Base-by-base conservation (phyloP, 2,113 vertebrate species). In the Carassius auratus region DNA sequence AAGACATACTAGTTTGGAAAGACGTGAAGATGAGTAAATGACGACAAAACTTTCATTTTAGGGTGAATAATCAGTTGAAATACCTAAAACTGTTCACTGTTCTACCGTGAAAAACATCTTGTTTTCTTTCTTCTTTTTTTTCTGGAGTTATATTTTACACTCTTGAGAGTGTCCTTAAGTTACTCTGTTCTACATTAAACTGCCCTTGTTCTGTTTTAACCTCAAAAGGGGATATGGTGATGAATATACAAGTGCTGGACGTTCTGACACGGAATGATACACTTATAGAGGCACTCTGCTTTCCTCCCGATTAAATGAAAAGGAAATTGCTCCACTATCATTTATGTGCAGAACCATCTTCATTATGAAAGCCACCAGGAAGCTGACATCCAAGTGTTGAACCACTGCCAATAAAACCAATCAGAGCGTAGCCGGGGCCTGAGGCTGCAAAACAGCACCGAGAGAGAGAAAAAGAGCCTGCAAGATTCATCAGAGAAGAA, bases 351-450 rank as follows among this genome's bases (percentile, higher is more conserved):
- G 86, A 91, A 93, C 91, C 88, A 88, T 93, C 92, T 92, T 92
- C 88, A 92, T 92, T 88, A 88, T 86, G 88, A 87, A 87, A 86
- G 80, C 86, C 90, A 91, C 86, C 78, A 5, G 89, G 83, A 92
- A 90, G 23, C 76, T 73, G 45, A 88, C 90, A 89, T 92, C 85
- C 88, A 78, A 73, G 77, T 78, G 68, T 87, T 90, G 87, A 91
- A 90, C 86, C 8, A 6, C 91, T 89, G 91, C 88, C 92, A 93
- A 87, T 91, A 89, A 90, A 93, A 90, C 88, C 91, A 90, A 92
- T 92, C 91, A 88, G 92, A 93, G 91, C 89, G 1, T 85, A 86
- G 89, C 89, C 88, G 88, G 69, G 55, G 21, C 90, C 89, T 88
- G 59, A 68, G 73, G 90, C 85, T 10, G 81, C 59, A 45, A 78